Conservation (phyloP, 2,888 invertebrate genomes). For the Lissonota sp. region DNA sequence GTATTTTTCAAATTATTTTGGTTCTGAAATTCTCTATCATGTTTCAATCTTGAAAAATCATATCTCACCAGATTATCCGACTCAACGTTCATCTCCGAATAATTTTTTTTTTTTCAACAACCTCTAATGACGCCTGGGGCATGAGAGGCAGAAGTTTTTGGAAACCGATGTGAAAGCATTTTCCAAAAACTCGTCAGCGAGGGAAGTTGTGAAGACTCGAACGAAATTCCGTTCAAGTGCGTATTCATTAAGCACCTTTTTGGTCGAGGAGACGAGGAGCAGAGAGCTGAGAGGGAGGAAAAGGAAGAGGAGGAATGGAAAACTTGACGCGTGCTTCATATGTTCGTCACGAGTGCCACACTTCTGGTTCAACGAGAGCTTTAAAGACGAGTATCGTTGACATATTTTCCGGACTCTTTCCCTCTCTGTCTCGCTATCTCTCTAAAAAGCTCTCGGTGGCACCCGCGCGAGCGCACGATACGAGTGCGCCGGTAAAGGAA, state of each 20-base stretch:
- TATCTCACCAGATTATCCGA: too few relatives aligned
- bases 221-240: slow-evolving; percentile 65
- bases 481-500: slow-evolving; percentile 2
- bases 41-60: too few relatives aligned
- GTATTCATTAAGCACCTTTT: slow-evolving; percentile 75
- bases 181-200: background rate
- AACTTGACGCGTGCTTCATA: slow-evolving; percentile 25
- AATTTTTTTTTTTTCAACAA: too few relatives aligned
- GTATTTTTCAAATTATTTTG: too few relatives aligned
- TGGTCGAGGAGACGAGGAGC: background rate
- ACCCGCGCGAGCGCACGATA: background rate
- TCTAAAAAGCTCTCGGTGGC: background rate
- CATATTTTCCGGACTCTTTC: slow-evolving; percentile 73
- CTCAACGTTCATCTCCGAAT: too few relatives aligned
- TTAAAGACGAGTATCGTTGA: slow-evolving; percentile 80
- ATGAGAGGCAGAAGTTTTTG: too few relatives aligned
- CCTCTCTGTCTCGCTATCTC: slow-evolving; percentile 40
- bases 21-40: too few relatives aligned
- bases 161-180: too few relatives aligned
- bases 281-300: too few relatives aligned
- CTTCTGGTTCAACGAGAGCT: slow-evolving; percentile 75
- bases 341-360: slow-evolving; percentile 62
- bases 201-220: slow-evolving; percentile 29
- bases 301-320: slow-evolving; percentile 11
- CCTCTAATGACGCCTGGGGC: too few relatives aligned